Conservation (phyloP, 1,140 invertebrate genomes). For the Sminthurides bifidus region DNA sequence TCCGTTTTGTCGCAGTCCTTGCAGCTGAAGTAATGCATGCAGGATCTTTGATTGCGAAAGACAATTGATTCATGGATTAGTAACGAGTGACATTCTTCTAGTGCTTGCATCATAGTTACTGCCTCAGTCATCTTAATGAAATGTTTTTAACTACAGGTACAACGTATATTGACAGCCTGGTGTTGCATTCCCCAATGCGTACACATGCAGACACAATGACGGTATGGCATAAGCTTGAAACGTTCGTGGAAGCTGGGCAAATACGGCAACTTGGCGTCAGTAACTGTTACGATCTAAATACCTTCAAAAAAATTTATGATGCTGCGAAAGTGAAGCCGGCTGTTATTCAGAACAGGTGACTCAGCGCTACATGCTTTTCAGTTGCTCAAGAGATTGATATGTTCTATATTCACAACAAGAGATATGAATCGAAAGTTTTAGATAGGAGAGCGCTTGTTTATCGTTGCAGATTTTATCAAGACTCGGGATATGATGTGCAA, state of each 20-base stretch:
- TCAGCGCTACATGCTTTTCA: no score
- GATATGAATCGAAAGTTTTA: no score
- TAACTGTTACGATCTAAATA: constrained; percentile 23
- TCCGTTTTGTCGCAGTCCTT: neutral
- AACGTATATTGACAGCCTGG: constrained; percentile 25
- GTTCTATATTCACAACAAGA: no score
- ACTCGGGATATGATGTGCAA: constrained; percentile 18
- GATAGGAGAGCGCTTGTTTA: no score
- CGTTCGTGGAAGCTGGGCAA: constrained; percentile 12
- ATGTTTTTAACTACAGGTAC: constrained; percentile 20
- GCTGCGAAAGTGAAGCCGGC: constrained; percentile 24
- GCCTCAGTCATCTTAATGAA: neutral
- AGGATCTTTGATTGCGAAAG: no score
- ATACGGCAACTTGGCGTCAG: constrained; percentile 26
- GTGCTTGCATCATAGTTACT: neutral
- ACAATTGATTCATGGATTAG: no score
- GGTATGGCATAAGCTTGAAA: constrained; percentile 29
- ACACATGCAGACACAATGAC: constrained; percentile 19
- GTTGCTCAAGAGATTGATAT: no score
- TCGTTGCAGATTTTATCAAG: constrained; percentile 22
- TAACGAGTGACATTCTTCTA: neutral
- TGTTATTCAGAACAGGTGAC: constrained; percentile 30
- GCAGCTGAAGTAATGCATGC: no score
- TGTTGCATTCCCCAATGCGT: constrained; percentile 24
- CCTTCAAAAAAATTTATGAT: constrained; percentile 15